Evolutionary conservation across 2,113 vertebrate genomes (phyloP).

Genomic region (Taurulus bubalis): DNA sequence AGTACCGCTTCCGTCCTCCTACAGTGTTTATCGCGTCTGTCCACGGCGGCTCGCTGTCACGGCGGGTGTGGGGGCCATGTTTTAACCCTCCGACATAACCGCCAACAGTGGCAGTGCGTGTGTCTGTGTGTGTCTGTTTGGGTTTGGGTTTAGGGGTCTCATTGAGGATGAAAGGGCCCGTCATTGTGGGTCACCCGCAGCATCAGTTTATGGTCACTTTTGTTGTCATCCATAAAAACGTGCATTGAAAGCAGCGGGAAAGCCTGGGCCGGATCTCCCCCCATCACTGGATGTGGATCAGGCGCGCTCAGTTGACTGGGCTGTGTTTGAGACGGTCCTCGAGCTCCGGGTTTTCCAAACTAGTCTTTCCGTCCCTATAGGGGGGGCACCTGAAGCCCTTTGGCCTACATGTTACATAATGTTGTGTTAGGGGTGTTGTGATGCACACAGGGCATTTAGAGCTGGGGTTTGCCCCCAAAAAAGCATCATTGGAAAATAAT

Average conservation of each 20-base stretch:
- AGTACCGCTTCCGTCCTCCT: constrained; percentile 63
- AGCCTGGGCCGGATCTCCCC: constrained; percentile 27
- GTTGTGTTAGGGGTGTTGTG: neutral
- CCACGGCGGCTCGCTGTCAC: too few species aligned
- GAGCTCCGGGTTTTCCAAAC: constrained; percentile 32
- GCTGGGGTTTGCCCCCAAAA: neutral
- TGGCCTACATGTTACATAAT: constrained; percentile 18
- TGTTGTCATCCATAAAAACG: constrained; percentile 52
- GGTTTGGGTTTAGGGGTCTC: neutral
- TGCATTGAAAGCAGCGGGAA: constrained; percentile 23
- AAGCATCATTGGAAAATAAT: neutral
- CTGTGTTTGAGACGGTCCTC: neutral
- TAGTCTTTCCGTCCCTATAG: neutral
- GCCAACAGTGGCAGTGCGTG: neutral
- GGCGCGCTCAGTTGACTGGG: neutral
- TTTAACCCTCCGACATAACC: too few species aligned
- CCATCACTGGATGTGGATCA: constrained; percentile 33
- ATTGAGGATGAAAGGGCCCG: neutral
- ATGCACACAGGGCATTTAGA: neutral
- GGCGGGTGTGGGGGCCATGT: too few species aligned
- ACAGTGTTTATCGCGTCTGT: too few species aligned
- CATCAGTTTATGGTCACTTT: constrained; percentile 17
- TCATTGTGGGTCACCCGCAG: neutral
- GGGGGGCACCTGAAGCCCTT: constrained; percentile 7
- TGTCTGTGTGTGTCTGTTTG: neutral